Percentiles rank a stretch among this genome's conserved stretches.
Evolutionary conservation across 2,888 invertebrate species (phyloP).

Genomic region (Drosophila hamatofila): DNA sequence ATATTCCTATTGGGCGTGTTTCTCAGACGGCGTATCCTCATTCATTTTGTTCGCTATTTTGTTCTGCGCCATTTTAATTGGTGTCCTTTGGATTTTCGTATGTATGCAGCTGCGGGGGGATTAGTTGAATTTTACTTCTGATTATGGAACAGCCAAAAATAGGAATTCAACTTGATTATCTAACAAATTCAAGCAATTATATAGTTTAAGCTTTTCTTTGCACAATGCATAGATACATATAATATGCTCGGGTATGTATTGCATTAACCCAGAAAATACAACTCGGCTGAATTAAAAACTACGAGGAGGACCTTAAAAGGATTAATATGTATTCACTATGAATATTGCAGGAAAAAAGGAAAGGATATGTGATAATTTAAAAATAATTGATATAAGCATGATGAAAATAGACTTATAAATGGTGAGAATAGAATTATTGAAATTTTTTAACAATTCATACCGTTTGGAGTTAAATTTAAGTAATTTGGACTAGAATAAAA

Average conservation of each 20-base stretch:
- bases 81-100: slow-evolving; percentile 36
- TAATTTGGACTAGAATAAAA: neutral
- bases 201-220: neutral
- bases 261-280: slow-evolving; percentile 41
- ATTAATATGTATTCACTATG: neutral
- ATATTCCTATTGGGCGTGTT: slow-evolving; percentile 51
- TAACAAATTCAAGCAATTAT: neutral
- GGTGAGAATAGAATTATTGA: no score
- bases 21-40: slow-evolving; percentile 17
- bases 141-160: slow-evolving; percentile 7
- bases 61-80: slow-evolving; percentile 56
- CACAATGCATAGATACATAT: slow-evolving; percentile 26
- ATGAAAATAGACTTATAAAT: no score
- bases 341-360: neutral
- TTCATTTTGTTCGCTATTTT: slow-evolving; percentile 20
- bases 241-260: slow-evolving; percentile 45
- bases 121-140: slow-evolving; percentile 11
- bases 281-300: neutral
- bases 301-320: neutral
- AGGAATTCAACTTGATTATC: neutral
- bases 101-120: slow-evolving; percentile 31
- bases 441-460: neutral
- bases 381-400: no score
- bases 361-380: neutral
- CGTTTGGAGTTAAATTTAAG: neutral